A percentile compares a stretch with the other conserved stretches of the same genome.
Conservation (phyloP, 2,797 vertebrate genomes). For the Manis crassicaudata region DNA sequence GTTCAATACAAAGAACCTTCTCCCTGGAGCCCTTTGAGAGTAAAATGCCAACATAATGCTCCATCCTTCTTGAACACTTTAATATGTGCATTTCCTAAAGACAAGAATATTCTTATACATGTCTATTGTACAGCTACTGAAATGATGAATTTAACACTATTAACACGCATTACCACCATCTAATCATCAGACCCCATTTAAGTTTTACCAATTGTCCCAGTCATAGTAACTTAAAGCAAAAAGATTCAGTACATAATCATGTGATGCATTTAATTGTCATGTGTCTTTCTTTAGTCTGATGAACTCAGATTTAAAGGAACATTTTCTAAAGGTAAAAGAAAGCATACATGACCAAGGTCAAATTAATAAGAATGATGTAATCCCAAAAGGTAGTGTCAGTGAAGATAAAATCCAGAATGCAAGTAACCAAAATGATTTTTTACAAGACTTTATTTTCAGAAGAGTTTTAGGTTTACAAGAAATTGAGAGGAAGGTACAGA, state of each 20-base stretch:
- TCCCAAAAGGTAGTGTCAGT: not conserved
- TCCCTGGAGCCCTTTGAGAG: not conserved
- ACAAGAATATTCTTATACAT: not conserved
- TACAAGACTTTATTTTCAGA: not conserved
- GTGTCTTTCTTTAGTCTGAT: not conserved
- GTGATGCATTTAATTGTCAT: not conserved
- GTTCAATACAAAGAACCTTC: not conserved
- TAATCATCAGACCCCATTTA: not conserved
- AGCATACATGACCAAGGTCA: not conserved
- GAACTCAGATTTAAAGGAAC: not conserved
- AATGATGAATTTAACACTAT: not conserved
- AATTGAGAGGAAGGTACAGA: not conserved
- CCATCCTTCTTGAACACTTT: not conserved
- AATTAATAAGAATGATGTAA: not conserved
- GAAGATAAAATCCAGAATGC: conserved; percentile 10
- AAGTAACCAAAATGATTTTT: not conserved
- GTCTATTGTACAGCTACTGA: not conserved
- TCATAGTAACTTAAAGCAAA: not conserved
- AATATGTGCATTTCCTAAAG: not conserved
- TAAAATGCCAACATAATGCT: not conserved
- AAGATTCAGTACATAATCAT: not conserved
- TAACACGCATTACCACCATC: not conserved
- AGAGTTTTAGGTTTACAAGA: not conserved
- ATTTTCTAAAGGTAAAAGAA: conserved; percentile 25
- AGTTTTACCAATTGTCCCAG: not conserved